Evolutionary conservation across 2,797 vertebrate genomes (phyloP), one percentile per base, ranked within the genome.

Genomic region (Cyclura pinguis): DNA sequence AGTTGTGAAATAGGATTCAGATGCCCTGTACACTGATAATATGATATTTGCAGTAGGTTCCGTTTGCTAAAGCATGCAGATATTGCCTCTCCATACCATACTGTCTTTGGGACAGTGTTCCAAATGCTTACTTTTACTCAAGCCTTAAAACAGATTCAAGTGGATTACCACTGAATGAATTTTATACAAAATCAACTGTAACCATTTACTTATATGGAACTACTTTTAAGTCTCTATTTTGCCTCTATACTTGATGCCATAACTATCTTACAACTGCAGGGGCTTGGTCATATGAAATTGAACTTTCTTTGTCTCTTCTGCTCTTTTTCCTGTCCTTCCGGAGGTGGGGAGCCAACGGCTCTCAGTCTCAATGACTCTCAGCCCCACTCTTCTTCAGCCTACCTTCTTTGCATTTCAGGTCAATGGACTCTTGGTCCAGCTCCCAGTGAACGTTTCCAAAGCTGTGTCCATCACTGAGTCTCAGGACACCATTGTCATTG

Each of bases 401-500:
- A 1, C 42, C 38, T 84, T 42, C 42, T 62, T 84, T 85, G 42
- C 32, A 27, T 84, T 82, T 87, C 94, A 98, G 98, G 90, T 98
- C 89, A 95, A 98, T 24, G 97, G 96, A 1, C 52, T 97, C 91
- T 93, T 98, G 62, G 80, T 85, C 72, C 95, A 95, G 32, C 94
- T 98, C 89, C 98, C 98, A 0, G 80, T 97, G 87, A 94, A 94
- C 35, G 95, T 97, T 13, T 96, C 96, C 20, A 92, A 91, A 0
- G 93, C 50, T 1, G 64, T 95, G 69, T 91, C 98, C 38, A 27
- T 64, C 77, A 27, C 94, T 62, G 91, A 95, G 91, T 73, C 89
- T 96, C 84, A 96, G 95, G 94, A 62, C 3, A 6, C 90, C 0
- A 96, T 93, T 0, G 80, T 98, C 2, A 90, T 98, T 50, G 93